Percentiles rank a stretch among this genome's conserved stretches.
phyloP scores from a whole-genome alignment of 1,140 invertebrate genomes.

The Drosophila pseudoobscura region DNA sequence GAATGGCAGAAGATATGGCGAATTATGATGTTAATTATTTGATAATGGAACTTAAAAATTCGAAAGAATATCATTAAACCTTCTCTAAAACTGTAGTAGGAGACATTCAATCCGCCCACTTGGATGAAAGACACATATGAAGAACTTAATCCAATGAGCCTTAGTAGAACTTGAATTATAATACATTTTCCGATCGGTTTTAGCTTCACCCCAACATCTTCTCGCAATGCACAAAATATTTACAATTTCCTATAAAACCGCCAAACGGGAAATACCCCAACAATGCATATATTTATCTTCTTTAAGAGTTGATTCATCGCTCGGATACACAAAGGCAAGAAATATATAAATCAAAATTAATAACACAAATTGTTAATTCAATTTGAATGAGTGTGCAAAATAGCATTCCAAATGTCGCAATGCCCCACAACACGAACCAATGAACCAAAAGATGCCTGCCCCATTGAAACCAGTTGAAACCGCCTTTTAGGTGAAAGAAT shows the following conservation, averaged over 20 bases:
- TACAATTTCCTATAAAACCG: no score
- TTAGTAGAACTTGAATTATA: no score
- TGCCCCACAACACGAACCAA: background rate
- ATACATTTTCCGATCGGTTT: no score
- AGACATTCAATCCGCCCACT: no score
- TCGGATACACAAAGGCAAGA: background rate
- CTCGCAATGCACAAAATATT: no score
- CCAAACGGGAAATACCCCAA: background rate
- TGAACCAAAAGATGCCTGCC: background rate
- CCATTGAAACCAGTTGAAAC: conserved; percentile 41
- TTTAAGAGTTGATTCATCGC: conserved; percentile 31
- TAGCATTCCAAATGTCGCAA: conserved; percentile 44
- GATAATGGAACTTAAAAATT: background rate
- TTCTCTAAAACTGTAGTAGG: no score
- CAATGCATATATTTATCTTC: conserved; percentile 1
- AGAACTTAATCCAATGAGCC: no score
- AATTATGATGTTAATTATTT: background rate
- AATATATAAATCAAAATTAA: conserved; percentile 46
- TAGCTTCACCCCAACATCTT: no score
- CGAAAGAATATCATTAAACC: no score
- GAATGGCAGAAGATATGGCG: background rate
- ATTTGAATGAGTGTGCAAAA: conserved; percentile 64
- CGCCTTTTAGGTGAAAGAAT: background rate
- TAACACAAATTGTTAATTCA: conserved; percentile 64
- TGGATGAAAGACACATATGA: no score